Conservation (phyloP, 2,113 vertebrate species). For the Pleuronectes platessa region DNA sequence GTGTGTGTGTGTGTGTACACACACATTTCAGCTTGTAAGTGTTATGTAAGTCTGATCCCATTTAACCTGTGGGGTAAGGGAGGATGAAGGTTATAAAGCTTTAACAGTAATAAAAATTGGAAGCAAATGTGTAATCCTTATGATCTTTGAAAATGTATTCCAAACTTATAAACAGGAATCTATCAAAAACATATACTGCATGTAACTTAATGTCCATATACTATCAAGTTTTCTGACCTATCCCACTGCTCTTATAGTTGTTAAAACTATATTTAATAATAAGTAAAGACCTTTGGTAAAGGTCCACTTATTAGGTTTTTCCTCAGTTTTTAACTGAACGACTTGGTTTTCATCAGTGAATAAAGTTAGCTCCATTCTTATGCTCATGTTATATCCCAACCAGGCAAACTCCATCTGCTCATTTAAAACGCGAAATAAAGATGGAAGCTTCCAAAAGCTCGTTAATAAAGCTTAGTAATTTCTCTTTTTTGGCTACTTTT, state of each 20-base stretch:
- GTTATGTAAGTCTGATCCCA: conserved; percentile 1
- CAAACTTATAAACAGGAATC: background rate
- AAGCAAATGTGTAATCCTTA: background rate
- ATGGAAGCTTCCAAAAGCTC: background rate
- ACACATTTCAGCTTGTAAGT: background rate
- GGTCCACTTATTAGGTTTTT: background rate
- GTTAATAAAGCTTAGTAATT: background rate
- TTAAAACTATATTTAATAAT: background rate
- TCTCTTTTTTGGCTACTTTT: too few relatives aligned
- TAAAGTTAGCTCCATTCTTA: background rate
- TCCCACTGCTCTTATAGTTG: background rate
- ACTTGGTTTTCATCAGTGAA: background rate
- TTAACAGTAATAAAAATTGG: background rate
- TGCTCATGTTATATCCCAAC: background rate
- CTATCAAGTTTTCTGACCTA: background rate
- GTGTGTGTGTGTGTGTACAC: too few relatives aligned
- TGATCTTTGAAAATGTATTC: background rate
- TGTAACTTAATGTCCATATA: background rate
- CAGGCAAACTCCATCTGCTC: background rate
- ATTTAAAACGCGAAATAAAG: background rate
- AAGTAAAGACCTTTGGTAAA: background rate
- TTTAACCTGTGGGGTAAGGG: background rate
- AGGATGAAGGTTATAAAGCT: background rate
- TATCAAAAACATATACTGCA: background rate
- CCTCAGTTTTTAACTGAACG: too few relatives aligned